Conservation (phyloP, 2,888 invertebrate genomes). For the Hemicrepidius hirtus region DNA sequence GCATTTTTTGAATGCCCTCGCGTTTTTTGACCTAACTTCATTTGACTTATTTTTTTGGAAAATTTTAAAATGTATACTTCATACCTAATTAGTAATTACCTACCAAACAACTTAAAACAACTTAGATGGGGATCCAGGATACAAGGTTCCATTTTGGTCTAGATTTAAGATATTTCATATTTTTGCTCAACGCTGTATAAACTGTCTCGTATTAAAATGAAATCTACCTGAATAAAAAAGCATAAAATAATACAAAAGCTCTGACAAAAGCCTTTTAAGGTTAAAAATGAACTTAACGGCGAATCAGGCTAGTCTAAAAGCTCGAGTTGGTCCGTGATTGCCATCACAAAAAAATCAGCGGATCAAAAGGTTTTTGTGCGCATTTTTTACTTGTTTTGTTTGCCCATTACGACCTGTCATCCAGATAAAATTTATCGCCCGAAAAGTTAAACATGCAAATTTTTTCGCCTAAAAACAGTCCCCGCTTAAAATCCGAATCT, state of each 20-base stretch:
- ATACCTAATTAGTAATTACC: too few relatives aligned
- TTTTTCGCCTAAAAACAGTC: conserved; percentile 42
- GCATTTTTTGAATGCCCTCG: too few relatives aligned
- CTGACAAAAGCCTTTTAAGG: conserved; percentile 10
- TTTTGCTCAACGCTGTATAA: too few relatives aligned
- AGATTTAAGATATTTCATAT: neutral
- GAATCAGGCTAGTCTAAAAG: conserved; percentile 15
- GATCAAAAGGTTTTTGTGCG: conserved; percentile 38
- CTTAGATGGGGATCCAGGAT: too few relatives aligned
- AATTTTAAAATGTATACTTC: too few relatives aligned
- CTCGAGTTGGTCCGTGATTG: conserved; percentile 25
- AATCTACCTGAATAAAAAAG: conserved; percentile 8
- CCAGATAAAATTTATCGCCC: conserved; percentile 46
- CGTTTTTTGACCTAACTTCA: too few relatives aligned
- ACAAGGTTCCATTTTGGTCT: too few relatives aligned
- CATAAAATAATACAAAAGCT: neutral
- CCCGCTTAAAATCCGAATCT: conserved; percentile 42
- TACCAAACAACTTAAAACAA: too few relatives aligned
- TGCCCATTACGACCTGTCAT: conserved; percentile 48
- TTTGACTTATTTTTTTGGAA: too few relatives aligned
- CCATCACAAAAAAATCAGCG: conserved; percentile 40
- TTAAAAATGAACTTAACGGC: conserved; percentile 15
- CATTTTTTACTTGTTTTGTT: conserved; percentile 37
- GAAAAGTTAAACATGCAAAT: conserved; percentile 49
- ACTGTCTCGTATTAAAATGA: neutral